These are phyloP conservation scores for Mongoloraphidia duomilia DNA, from an alignment of 2,888 invertebrate species.

Conservation along the genomic window DNA sequence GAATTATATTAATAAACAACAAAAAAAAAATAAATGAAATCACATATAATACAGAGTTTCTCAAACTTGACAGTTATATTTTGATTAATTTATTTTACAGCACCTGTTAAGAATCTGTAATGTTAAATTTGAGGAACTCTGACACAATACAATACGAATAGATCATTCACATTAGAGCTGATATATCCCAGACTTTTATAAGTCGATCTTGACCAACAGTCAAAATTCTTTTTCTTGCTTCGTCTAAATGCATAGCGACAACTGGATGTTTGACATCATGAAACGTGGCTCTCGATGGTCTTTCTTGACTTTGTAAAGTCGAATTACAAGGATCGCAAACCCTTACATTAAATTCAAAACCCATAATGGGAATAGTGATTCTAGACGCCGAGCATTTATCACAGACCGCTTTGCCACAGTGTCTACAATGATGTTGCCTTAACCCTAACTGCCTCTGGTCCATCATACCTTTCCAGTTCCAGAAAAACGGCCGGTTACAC, in stretches of 20 bases:
- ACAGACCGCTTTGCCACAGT: slow-evolving; percentile 93
- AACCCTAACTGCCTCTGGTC: slow-evolving; percentile 86
- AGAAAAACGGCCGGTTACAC: slow-evolving; percentile 93
- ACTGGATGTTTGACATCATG: slow-evolving; percentile 92
- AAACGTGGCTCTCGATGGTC: slow-evolving; percentile 84
- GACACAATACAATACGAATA: background rate
- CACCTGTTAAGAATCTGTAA: too few species aligned
- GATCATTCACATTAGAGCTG: slow-evolving; percentile 34
- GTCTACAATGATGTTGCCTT: slow-evolving; percentile 80
- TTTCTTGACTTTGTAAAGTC: slow-evolving; percentile 67
- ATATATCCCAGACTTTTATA: slow-evolving; percentile 85
- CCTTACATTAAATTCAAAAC: slow-evolving; percentile 94
- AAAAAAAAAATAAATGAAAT: too few species aligned
- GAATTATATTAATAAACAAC: too few species aligned
- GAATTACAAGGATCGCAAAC: slow-evolving; percentile 87
- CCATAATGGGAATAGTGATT: slow-evolving; percentile 87
- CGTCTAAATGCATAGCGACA: slow-evolving; percentile 77
- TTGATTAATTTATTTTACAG: too few species aligned
- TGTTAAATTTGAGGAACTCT: too few species aligned
- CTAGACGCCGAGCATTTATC: slow-evolving; percentile 80
- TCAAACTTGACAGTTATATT: too few species aligned
- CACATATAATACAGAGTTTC: too few species aligned
- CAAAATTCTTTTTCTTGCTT: slow-evolving; percentile 70
- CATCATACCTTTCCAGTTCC: slow-evolving; percentile 99
- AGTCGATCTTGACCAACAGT: slow-evolving; percentile 91